Base-by-base conservation (phyloP, 2,888 invertebrate genomes). In the Cheilosia urbana region DNA sequence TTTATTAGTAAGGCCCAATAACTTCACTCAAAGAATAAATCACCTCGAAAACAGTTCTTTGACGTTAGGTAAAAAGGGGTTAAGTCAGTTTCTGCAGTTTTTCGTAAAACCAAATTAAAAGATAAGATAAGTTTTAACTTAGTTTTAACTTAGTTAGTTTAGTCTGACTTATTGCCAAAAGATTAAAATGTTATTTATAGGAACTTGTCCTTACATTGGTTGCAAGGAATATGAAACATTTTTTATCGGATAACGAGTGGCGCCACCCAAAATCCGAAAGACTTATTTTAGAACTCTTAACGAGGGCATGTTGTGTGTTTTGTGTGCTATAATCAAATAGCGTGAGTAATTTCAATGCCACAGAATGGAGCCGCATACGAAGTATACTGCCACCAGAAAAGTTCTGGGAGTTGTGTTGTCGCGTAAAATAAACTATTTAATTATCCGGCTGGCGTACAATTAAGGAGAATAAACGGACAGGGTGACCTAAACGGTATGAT, bases 261-360 rank as follows among this genome's bases (percentile, higher is more conserved):
- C 79, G 83, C 71, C 77, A 75, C 72, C 75, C 27, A 45, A 69
- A 69, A 34, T 34, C 51, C 51, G 45, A n/a, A 13, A 15, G 45
- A 45, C 45, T 17, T 17, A 45, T 45, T 49, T 21, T 21, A 49
- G 19, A 49, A 49, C 19, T 13, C 17, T 21, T 4, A 37, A 37
- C 37, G 37, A 37, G 37, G 37, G 37, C 37, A 37, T 37, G 30
- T 7, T n/a, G 47, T 11, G 49, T 17, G 9, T 19, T 4, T 13
- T 11, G 49, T 21, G 21, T 4, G 11, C 13, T 21, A 21, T 21
- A 49, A 19, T 19, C 19, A 45, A 37, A 15, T 45, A 45, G 49
- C 19, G 49, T 49, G 49, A 21, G 49, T 21, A 21, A 21, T 49
- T 49, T 49, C 49, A 49, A 30, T 55, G 30, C n/a, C 30, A 55